A percentile compares a stretch with the other conserved stretches of the same genome.
phyloP scores from a whole-genome alignment of 2,113 vertebrate genomes.

The Taurulus bubalis region DNA sequence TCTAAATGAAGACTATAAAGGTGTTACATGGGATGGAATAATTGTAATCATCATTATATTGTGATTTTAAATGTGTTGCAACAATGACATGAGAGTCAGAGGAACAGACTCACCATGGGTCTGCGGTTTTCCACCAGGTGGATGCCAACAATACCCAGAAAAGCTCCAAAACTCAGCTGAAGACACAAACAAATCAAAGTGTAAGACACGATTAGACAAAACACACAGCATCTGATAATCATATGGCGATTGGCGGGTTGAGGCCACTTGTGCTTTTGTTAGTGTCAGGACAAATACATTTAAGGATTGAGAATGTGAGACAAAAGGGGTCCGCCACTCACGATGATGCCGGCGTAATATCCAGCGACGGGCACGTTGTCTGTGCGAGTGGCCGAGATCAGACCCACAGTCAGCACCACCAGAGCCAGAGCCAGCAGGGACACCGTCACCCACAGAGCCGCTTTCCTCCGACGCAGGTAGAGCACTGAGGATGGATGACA shows the following conservation, averaged over 20 bases:
- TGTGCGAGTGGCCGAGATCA: slow-evolving; percentile 91
- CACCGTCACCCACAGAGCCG: slow-evolving; percentile 88
- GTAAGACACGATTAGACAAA: not conserved
- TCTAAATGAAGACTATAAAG: slow-evolving; percentile 7
- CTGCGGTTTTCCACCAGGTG: slow-evolving; percentile 94
- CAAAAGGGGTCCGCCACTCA: slow-evolving; percentile 76
- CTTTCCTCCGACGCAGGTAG: slow-evolving; percentile 87
- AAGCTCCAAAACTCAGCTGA: slow-evolving; percentile 95
- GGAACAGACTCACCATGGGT: slow-evolving; percentile 89
- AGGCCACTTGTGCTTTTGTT: not conserved
- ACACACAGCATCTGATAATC: not conserved
- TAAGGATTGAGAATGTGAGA: not conserved
- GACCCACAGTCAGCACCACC: slow-evolving; percentile 89
- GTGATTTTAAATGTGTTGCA: not conserved
- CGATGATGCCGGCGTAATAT: slow-evolving; percentile 94
- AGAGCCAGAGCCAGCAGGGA: slow-evolving; percentile 86
- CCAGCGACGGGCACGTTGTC: slow-evolving; percentile 92
- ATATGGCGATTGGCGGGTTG: rapidly evolving
- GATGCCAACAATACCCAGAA: slow-evolving; percentile 92
- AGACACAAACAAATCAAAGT: slow-evolving; percentile 12
- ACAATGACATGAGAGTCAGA: not conserved
- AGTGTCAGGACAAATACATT: not conserved
- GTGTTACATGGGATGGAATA: not conserved
- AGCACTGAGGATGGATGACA: slow-evolving; percentile 74
- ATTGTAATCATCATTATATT: not conserved